Percentiles rank a stretch among this genome's conserved stretches.
Conservation (phyloP, 2,888 invertebrate species). For the Caenorhabditis uteleia region DNA sequence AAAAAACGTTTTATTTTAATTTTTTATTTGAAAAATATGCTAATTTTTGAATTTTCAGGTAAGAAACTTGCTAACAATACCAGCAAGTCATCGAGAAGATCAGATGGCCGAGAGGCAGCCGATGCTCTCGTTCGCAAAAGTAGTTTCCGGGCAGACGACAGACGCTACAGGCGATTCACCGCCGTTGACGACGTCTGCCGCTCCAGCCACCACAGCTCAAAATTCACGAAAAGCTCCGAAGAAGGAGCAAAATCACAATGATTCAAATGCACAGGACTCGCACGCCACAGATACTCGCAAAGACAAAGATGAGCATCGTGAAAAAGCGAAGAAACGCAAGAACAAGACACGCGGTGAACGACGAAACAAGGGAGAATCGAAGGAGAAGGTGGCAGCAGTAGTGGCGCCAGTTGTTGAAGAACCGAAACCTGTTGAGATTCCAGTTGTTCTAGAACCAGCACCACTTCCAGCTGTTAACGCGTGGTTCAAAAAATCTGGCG, state of each 20-base stretch:
- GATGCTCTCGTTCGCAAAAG: constrained; percentile 59
- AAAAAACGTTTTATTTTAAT: too few relatives aligned
- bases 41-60: constrained; percentile 18
- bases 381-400: constrained; percentile 27
- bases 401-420: constrained; percentile 3
- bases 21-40: too few relatives aligned
- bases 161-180: constrained; percentile 16
- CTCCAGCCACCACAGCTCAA: constrained; percentile 5
- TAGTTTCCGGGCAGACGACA: constrained; percentile 50
- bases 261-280: not conserved
- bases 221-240: constrained; percentile 7
- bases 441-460: constrained; percentile 54
- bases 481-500: constrained; percentile 53
- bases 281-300: not conserved
- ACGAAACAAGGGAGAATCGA: constrained; percentile 7
- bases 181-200: not conserved
- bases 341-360: constrained; percentile 11
- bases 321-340: constrained; percentile 4
- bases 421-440: constrained; percentile 24
- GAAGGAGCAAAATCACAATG: not conserved
- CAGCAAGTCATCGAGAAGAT: constrained; percentile 39
- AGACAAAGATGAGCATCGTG: constrained; percentile 6
- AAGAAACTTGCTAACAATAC: constrained; percentile 37
- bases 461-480: constrained; percentile 56
- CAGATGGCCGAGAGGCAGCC: constrained; percentile 59